phyloP scores from a whole-genome alignment of 2,888 invertebrate genomes.

The Xanthorhoe designata region DNA sequence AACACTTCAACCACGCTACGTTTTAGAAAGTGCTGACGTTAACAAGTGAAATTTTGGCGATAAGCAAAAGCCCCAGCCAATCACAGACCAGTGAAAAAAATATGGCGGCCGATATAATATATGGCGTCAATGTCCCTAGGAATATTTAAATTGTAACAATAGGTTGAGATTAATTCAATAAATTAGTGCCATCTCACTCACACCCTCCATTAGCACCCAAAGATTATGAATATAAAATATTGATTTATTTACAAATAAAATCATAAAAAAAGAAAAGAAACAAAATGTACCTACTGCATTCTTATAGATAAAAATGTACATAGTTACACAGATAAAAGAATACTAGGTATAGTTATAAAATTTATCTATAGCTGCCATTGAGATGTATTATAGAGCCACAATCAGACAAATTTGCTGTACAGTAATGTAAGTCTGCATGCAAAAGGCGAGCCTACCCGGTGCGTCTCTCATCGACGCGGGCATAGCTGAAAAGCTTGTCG shows the following conservation, averaged over 20 bases:
- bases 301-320: neutral
- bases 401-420: no score
- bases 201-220: slow-evolving; percentile 45
- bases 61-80: slow-evolving; percentile 13
- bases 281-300: neutral
- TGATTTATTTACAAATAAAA: neutral
- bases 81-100: slow-evolving; percentile 3
- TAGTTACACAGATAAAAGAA: no score
- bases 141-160: neutral
- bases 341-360: neutral
- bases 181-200: slow-evolving; percentile 45
- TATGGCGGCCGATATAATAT: neutral
- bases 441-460: no score
- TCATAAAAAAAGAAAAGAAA: neutral
- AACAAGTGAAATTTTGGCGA: neutral
- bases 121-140: neutral
- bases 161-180: neutral
- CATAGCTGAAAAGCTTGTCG: no score
- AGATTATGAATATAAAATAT: slow-evolving; percentile 40
- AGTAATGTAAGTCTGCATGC: no score
- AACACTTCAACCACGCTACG: slow-evolving; percentile 10
- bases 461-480: no score
- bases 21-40: neutral
- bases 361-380: neutral
- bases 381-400: no score